Evolutionary conservation across 2,113 vertebrate genomes (phyloP).

Genomic region (Paramormyrops kingsleyae): DNA sequence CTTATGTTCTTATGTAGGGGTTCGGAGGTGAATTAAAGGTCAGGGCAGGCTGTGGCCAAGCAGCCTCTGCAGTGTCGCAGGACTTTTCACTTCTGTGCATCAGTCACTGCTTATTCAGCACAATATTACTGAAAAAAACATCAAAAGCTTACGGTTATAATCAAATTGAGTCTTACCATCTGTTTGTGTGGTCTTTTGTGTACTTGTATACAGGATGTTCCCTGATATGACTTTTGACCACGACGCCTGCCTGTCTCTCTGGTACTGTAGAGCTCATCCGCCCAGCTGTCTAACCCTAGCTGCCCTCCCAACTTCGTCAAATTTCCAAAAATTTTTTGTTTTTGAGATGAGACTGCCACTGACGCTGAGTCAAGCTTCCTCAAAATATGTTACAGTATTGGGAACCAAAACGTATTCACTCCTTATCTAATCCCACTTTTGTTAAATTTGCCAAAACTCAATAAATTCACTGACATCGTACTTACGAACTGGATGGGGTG

Average conservation of each 20-base stretch:
- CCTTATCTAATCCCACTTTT: neutral
- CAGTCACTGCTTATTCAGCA: neutral
- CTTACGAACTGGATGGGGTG: neutral
- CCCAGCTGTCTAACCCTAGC: neutral
- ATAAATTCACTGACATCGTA: neutral
- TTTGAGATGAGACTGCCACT: neutral
- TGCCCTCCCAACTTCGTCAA: neutral
- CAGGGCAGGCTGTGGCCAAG: neutral
- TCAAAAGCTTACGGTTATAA: neutral
- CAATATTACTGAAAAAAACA: neutral
- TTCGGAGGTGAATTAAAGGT: neutral
- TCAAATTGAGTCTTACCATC: neutral
- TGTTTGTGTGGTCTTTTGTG: neutral
- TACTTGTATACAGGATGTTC: neutral
- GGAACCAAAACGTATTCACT: neutral
- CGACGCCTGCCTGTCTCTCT: neutral
- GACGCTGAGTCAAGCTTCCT: neutral
- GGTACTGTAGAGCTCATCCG: neutral
- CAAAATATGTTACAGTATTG: neutral
- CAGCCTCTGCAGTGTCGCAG: neutral
- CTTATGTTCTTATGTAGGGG: too few species aligned
- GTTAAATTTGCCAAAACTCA: neutral
- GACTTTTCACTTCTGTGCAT: neutral
- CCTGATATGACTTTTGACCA: neutral
- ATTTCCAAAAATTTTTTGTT: neutral